Evolutionary conservation across 1,140 invertebrate genomes (phyloP), one percentile per base, ranked within the genome.

Genomic region (Gonatopus flavifemur): DNA sequence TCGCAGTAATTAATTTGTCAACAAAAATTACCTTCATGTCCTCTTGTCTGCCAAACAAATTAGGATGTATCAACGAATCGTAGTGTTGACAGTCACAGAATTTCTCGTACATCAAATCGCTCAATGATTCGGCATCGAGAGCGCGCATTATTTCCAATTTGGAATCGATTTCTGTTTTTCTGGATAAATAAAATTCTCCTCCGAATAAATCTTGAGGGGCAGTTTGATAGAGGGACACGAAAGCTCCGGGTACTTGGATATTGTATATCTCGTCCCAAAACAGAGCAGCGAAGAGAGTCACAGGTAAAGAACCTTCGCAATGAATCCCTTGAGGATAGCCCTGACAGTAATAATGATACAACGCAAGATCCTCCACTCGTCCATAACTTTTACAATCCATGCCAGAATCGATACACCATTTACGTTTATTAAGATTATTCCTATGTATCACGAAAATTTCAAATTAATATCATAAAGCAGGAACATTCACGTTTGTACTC

Each of bases 241-340:
- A 92, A 4, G 83, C 77, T 62, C 90, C 88, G 8, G 84, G 77
- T 31, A 86, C 67, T 2, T 74, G 68, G 18, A 74, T 59, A 43
- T 74, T 66, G 65, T 88, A 92, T 25, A 93, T 80, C 9, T 89
- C 83, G 41, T 91, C 85, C 88, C 89, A 92, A 68, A 91, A 89
- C 2, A 88, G 70, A 1, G 88, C 61, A n/a, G 72, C 74, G 68
- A 89, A 89, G 40, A 92, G 64, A 2, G 81, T 82, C 25, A 76
- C 74, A 3, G 88, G 79, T 3, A 88, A 81, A 1, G 80, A 72
- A 4, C 87, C 86, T 69, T 93, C 90, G 52, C 84, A 87, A 69
- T 91, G 90, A 4, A 85, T 60, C 25, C 84, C 81, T 2, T 62
- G 36, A 3, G 21, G 4, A 46, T 64, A 77, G 9, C 59, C 64